A percentile compares a stretch with the other conserved stretches of the same genome.
These are phyloP conservation scores for Morpho achilles DNA, from an alignment of 2,888 invertebrate genomes.

Conservation along the genomic window DNA sequence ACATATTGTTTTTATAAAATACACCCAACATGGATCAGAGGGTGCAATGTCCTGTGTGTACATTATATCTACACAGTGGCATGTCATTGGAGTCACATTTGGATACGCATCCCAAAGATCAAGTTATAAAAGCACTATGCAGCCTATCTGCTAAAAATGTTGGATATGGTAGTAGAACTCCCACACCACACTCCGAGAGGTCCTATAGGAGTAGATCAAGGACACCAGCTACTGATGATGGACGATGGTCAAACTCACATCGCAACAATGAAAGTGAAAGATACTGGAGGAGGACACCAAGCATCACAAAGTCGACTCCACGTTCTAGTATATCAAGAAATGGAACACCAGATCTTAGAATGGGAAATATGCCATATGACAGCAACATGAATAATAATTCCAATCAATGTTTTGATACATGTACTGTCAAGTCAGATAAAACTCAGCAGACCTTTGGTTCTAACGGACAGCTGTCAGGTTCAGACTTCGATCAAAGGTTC, in stretches of 20 bases:
- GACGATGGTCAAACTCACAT: conserved; percentile 52
- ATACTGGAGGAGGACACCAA: conserved; percentile 65
- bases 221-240: conserved; percentile 59
- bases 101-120: conserved; percentile 92
- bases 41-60: conserved; percentile 90
- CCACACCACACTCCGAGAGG: conserved; percentile 63
- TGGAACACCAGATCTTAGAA: conserved; percentile 50
- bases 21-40: conserved; percentile 61
- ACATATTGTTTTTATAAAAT: conserved; percentile 30
- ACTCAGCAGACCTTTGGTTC: conserved; percentile 47
- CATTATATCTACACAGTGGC: conserved; percentile 89
- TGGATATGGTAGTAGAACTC: conserved; percentile 59
- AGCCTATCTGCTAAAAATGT: conserved; percentile 64
- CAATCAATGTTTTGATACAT: conserved; percentile 44
- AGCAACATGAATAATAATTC: conserved; percentile 37
- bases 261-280: conserved; percentile 56
- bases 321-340: conserved; percentile 51
- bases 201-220: conserved; percentile 64
- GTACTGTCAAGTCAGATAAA: conserved; percentile 56
- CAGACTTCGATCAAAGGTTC: conserved; percentile 58
- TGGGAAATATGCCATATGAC: conserved; percentile 56
- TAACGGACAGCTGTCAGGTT: conserved; percentile 33
- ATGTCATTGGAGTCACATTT: conserved; percentile 89
- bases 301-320: conserved; percentile 52
- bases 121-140: conserved; percentile 89